Evolutionary conservation across 2,113 vertebrate genomes (phyloP), one percentile per base, ranked within the genome.

Genomic region (Hippopotamus amphibius): DNA sequence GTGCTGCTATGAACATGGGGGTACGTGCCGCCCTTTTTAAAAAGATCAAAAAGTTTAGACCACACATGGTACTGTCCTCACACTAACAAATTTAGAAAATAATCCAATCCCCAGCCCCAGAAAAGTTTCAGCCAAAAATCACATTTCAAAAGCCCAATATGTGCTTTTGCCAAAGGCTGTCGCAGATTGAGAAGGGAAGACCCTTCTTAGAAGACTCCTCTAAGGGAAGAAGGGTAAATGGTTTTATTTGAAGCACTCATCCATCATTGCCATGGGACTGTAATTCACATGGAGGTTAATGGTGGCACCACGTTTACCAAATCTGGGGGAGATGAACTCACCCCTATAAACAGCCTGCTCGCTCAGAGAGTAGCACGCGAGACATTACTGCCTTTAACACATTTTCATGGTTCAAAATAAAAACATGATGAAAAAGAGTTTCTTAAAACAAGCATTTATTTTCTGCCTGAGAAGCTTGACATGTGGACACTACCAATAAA

Each of bases 401-500:
- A 37, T 50, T 22, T 55, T 63, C 71, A 61, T 63, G 72, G 59
- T 24, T 74, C 66, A 94, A 41, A 66, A 71, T 66, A 43, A 94
- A 89, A 66, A 24, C 61, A 43, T 22, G 1, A 55, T 37, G 63
- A 16, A 53, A 76, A 77, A 79, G 87, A 3, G 22, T 65, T 66
- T 71, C 92, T 76, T 43, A 37, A 21, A 48, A 50, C 33, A 71
- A 68, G 43, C 19, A 88, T 77, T 90, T 79, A 26, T 84, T 92
- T 83, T 77, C 88, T 57, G 61, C 72, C 61, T 26, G 37, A 91
- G 63, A 94, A 50, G 53, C 69, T 68, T 65, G 43, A 74, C 89
- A 63, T 2, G 7, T 9, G 48, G 79, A 80, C 53, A 3, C 14
- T 5, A 4, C 8, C 16, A 69, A 55, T 16, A 77, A 41, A 53